Evolutionary conservation across 2,113 vertebrate species (phyloP).

Genomic region (Rhegmatorhina hoffmannsi): DNA sequence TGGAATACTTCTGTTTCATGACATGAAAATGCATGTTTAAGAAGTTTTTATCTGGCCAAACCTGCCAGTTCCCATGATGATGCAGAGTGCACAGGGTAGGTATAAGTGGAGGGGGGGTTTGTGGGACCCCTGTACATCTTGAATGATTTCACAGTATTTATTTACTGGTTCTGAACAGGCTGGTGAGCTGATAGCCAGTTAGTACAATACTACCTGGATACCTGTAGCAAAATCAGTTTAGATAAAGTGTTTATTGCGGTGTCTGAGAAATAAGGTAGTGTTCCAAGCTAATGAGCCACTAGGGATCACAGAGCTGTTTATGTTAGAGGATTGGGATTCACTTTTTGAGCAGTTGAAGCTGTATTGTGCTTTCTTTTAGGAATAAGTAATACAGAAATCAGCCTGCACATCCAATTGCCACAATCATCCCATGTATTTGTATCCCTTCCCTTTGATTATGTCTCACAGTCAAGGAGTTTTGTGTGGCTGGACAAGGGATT

Average conservation of each 20-base stretch:
- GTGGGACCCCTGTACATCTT: neutral
- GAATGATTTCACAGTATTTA: neutral
- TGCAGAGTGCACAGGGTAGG: neutral
- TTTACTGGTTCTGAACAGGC: neutral
- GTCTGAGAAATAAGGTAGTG: neutral
- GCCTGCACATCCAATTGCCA: neutral
- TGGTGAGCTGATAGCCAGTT: neutral
- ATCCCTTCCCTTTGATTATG: neutral
- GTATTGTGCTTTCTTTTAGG: neutral
- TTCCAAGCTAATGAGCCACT: neutral
- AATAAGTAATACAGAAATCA: neutral
- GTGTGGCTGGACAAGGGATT: neutral
- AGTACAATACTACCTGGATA: neutral
- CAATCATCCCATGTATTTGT: neutral
- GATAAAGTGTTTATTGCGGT: neutral
- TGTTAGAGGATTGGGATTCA: neutral
- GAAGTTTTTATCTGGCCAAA: neutral
- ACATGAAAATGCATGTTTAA: neutral
- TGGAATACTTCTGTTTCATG: neutral
- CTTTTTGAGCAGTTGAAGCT: neutral
- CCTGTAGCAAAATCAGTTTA: neutral
- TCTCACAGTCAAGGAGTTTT: neutral
- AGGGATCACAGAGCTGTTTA: neutral
- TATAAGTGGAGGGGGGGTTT: neutral
- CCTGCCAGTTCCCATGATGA: neutral